Evolutionary conservation across 2,797 vertebrate species (phyloP), one percentile per base, ranked within the genome.

Genomic region (Tenualosa ilisha): DNA sequence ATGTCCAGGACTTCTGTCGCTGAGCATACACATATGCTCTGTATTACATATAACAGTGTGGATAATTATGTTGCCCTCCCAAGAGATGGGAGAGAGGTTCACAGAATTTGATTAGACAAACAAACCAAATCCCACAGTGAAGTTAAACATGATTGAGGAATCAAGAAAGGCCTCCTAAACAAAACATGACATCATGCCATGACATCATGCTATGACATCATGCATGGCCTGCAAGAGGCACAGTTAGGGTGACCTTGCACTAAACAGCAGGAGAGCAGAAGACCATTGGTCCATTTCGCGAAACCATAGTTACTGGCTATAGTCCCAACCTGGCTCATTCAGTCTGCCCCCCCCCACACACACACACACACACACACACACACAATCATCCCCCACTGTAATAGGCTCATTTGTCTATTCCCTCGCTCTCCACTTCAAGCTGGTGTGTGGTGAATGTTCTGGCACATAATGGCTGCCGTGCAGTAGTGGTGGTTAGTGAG

Each of bases 151-250:
- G 31, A 68, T 12, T 31, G 24, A 13, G 0, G 68, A 79, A 79
- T 20, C 40, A 79, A 43, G 40, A 43, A 40, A 31, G 72, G 40
- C 72, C 40, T 79, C 40, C 20, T 9, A 22, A 79, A 79, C 72
- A 75, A 75, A 75, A 75, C 40, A 79, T 79, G 37, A 79, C 37
- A 79, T 79, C 72, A 79, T 20, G 15, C 68, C 7, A 20, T 79
- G 72, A 79, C 7, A 20, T 79, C 40, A 79, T 22, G 17, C 72
- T 3, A 22, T 79, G 72, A 79, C 72, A 22, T 79, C 72, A 79
- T 79, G 40, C 40, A 43, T 79, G 43, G 37, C 15, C 40, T 11
- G 13, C 2, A 15, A 43, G 37, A 46, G 40, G 37, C 72, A 31
- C 68, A 17, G 20, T 72, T 22, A 5, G 40, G 31, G 31, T 72